Evolutionary conservation across 2,113 vertebrate genomes (phyloP).

Genomic region (Bubalus kerabau): DNA sequence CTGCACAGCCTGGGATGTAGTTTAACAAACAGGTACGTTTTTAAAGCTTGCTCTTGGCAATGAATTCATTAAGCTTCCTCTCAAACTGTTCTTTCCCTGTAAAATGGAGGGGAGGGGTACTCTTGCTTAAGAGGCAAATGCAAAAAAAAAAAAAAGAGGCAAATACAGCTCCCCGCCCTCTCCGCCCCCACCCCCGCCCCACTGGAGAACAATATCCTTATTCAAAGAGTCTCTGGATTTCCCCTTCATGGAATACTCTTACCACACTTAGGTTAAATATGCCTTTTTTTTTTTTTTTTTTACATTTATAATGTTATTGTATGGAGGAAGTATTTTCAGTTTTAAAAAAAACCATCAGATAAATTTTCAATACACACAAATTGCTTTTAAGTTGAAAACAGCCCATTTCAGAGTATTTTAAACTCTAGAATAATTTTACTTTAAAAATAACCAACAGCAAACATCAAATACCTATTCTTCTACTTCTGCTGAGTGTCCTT

Average conservation of each 20-base stretch:
- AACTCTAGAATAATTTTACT: background rate
- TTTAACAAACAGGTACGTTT: background rate
- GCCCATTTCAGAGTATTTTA: background rate
- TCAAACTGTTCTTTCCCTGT: background rate
- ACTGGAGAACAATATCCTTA: background rate
- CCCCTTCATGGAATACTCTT: background rate
- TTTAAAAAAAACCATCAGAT: background rate
- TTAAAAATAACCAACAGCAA: background rate
- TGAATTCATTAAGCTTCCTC: background rate
- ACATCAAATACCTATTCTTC: background rate
- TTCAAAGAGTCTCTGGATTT: background rate
- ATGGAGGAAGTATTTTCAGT: background rate
- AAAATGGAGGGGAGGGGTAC: background rate
- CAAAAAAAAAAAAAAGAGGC: background rate
- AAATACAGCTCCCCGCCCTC: rapidly evolving
- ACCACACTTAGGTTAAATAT: background rate
- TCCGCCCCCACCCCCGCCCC: rapidly evolving
- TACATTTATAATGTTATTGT: background rate
- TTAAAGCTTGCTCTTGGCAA: background rate
- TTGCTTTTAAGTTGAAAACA: background rate
- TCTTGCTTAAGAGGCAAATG: background rate
- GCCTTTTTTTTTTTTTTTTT: background rate
- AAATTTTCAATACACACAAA: background rate
- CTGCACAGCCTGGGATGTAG: background rate
- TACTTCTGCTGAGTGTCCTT: background rate